phyloP scores from a whole-genome alignment of 2,888 invertebrate species.

The Caenorhabditis angaria region DNA sequence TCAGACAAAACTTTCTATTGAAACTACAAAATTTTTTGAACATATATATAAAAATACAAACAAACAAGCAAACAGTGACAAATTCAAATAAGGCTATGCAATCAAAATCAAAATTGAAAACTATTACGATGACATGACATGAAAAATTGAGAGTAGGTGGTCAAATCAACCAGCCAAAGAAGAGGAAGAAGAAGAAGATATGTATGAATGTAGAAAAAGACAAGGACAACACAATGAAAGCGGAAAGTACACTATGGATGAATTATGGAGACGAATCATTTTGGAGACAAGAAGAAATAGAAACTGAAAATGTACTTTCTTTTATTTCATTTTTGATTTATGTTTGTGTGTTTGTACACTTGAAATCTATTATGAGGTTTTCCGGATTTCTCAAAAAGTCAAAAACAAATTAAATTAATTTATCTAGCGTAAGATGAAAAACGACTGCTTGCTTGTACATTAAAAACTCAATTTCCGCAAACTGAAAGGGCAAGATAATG shows the following conservation, averaged over 20 bases:
- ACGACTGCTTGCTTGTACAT: too few species aligned
- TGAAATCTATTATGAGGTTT: background rate
- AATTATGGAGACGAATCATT: background rate
- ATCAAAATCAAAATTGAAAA: background rate
- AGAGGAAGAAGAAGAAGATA: background rate
- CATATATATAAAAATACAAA: background rate
- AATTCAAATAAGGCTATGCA: background rate
- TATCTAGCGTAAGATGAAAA: too few species aligned
- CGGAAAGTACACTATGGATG: background rate
- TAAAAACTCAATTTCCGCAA: too few species aligned
- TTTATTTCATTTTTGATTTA: too few species aligned
- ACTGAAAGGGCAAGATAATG: too few species aligned
- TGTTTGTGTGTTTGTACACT: background rate
- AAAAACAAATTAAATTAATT: too few species aligned
- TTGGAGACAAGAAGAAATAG: too few species aligned
- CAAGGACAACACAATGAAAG: background rate
- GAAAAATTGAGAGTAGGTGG: background rate
- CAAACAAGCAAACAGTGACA: background rate
- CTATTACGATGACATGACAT: background rate
- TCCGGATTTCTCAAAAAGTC: too few species aligned
- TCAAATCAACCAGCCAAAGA: background rate
- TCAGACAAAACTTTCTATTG: background rate
- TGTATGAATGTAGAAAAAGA: background rate
- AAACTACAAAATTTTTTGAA: background rate
- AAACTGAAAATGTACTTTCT: background rate